Conservation (phyloP, 2,888 invertebrate species). For the Nematopogon swammerdamellus region DNA sequence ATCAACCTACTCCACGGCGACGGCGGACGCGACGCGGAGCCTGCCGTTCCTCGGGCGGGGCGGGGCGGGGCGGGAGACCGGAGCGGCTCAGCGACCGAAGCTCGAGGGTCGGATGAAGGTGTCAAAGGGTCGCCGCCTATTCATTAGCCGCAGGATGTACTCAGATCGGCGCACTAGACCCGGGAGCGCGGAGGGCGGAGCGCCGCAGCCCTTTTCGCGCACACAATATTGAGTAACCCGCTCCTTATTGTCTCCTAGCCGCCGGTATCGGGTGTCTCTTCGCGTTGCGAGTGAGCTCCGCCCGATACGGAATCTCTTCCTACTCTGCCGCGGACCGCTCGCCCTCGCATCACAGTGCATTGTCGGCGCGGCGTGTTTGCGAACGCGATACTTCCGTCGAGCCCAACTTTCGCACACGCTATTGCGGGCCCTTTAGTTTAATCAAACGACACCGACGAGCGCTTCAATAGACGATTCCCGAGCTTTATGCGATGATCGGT, state of each 20-base stretch:
- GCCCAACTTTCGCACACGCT: slow-evolving; percentile 36
- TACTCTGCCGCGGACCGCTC: slow-evolving; percentile 7
- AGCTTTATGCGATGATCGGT: slow-evolving; percentile 43
- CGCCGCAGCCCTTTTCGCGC: background rate
- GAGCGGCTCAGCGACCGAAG: background rate
- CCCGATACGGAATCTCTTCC: too few relatives aligned
- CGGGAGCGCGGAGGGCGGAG: background rate
- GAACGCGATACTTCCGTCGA: slow-evolving; percentile 55
- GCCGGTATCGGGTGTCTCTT: background rate
- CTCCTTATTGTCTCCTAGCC: background rate
- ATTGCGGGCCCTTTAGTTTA: slow-evolving; percentile 51
- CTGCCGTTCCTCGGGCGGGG: too few relatives aligned
- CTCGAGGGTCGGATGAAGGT: background rate
- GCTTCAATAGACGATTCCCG: slow-evolving; percentile 46
- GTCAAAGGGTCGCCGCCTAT: background rate
- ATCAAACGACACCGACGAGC: slow-evolving; percentile 53
- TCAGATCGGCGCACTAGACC: background rate
- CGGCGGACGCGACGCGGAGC: background rate
- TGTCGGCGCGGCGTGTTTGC: slow-evolving; percentile 52
- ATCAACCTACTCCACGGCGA: background rate
- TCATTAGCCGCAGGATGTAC: background rate
- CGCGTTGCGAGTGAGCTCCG: background rate
- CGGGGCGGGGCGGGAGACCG: too few relatives aligned
- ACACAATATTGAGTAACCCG: background rate
- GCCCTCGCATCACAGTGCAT: slow-evolving; percentile 30